These are phyloP conservation scores for Dryobotodes eremita DNA, from an alignment of 2,888 invertebrate species.

Conservation along the genomic window DNA sequence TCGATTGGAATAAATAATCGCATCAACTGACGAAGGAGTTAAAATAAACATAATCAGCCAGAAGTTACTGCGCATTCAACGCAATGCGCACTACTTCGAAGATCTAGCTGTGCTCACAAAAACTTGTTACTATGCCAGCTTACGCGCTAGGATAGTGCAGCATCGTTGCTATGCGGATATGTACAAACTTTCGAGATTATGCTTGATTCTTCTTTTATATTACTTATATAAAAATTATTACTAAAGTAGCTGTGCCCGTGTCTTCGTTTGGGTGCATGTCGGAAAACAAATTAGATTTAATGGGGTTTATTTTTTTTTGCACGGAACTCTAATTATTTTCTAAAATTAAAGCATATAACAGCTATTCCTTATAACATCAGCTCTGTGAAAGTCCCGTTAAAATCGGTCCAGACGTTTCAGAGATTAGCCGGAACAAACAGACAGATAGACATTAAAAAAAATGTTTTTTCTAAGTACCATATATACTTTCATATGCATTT, in stretches of 20 bases:
- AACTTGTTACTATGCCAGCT: slow-evolving; percentile 13
- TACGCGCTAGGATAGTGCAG: not conserved
- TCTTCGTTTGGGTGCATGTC: too few species aligned
- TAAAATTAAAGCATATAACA: too few species aligned
- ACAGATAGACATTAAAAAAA: too few species aligned
- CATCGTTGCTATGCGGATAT: slow-evolving; percentile 11
- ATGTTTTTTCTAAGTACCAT: too few species aligned
- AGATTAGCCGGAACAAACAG: too few species aligned
- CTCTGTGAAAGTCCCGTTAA: too few species aligned
- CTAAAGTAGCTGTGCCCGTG: not conserved
- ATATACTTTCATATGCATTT: too few species aligned
- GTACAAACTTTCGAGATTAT: slow-evolving; percentile 7
- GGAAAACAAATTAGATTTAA: too few species aligned
- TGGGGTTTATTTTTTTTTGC: too few species aligned
- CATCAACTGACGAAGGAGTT: slow-evolving; percentile 21
- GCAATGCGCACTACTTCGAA: slow-evolving; percentile 1
- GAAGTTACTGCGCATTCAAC: slow-evolving; percentile 2
- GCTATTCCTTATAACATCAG: too few species aligned
- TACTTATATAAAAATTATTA: not conserved
- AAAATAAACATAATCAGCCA: slow-evolving; percentile 42
- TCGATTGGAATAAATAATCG: slow-evolving; percentile 1
- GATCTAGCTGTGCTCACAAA: slow-evolving; percentile 37
- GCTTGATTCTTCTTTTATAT: not conserved
- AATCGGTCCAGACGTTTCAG: too few species aligned
- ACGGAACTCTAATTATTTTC: too few species aligned